phyloP scores from a whole-genome alignment of 2,888 invertebrate species.

The Morinoia aosen region DNA sequence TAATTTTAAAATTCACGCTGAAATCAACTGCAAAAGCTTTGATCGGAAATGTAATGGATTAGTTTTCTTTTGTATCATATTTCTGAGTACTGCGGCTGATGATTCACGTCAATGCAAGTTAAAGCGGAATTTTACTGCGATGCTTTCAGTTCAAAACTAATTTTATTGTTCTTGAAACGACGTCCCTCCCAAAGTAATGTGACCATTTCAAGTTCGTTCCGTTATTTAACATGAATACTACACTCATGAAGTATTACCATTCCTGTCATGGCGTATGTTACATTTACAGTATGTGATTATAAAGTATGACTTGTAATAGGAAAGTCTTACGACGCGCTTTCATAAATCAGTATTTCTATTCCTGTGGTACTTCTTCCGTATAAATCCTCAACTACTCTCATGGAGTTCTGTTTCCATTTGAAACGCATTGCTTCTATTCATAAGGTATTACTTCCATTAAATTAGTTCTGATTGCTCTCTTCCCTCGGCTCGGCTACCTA shows the following conservation, averaged over 20 bases:
- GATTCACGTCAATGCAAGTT: background rate
- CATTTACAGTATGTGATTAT: too few species aligned
- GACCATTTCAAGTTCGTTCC: background rate
- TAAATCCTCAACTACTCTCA: too few species aligned
- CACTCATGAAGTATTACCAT: too few species aligned
- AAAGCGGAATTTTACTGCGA: background rate
- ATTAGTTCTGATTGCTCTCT: slow-evolving; percentile 3
- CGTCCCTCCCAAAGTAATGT: background rate
- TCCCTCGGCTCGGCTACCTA: background rate
- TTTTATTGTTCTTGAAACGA: background rate
- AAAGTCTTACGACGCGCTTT: too few species aligned
- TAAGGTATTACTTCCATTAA: background rate
- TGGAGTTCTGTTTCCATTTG: too few species aligned
- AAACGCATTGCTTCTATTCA: background rate
- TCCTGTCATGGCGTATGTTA: too few species aligned
- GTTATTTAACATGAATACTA: background rate
- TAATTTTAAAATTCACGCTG: background rate
- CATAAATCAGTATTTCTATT: too few species aligned
- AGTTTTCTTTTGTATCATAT: background rate
- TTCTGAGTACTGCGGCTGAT: background rate
- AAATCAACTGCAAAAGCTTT: background rate
- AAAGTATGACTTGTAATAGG: too few species aligned
- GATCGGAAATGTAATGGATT: background rate
- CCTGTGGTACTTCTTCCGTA: too few species aligned
- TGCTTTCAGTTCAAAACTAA: background rate